These are phyloP conservation scores for Podiceps cristatus DNA, from an alignment of 2,113 vertebrate species.

Conservation along the genomic window DNA sequence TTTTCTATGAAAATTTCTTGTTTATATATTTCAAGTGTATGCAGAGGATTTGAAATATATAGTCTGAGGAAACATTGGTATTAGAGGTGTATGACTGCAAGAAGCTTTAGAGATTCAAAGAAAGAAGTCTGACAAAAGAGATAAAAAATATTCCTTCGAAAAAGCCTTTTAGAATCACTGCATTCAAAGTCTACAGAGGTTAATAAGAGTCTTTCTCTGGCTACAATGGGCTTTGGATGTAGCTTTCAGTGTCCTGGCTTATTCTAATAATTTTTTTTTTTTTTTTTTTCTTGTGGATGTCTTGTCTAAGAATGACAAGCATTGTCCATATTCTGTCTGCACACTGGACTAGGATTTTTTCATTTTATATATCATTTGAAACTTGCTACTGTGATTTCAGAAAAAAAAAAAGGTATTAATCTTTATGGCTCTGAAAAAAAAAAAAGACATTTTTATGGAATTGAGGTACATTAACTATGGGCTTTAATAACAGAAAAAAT, in stretches of 20 bases:
- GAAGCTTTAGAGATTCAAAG: background rate
- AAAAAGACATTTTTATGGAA: background rate
- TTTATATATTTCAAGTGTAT: background rate
- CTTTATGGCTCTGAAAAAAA: background rate
- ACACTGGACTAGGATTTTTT: background rate
- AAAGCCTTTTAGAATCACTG: background rate
- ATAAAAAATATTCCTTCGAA: background rate
- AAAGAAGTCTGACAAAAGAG: background rate
- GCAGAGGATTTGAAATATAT: background rate
- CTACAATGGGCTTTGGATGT: background rate
- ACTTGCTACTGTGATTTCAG: background rate
- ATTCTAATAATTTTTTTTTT: background rate
- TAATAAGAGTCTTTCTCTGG: background rate
- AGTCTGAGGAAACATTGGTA: background rate
- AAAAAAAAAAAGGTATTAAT: background rate
- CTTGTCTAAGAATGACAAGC: background rate
- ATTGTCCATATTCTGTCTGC: background rate
- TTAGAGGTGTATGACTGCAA: background rate
- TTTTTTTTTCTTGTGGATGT: background rate
- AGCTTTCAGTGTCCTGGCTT: background rate
- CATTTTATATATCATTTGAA: background rate
- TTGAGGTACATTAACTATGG: background rate
- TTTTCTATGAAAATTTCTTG: background rate
- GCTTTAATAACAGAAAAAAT: background rate
- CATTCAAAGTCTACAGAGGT: background rate